Evolutionary conservation across 2,888 invertebrate species (phyloP), one percentile per base, ranked within the genome.

Genomic region (Portevinia maculata): DNA sequence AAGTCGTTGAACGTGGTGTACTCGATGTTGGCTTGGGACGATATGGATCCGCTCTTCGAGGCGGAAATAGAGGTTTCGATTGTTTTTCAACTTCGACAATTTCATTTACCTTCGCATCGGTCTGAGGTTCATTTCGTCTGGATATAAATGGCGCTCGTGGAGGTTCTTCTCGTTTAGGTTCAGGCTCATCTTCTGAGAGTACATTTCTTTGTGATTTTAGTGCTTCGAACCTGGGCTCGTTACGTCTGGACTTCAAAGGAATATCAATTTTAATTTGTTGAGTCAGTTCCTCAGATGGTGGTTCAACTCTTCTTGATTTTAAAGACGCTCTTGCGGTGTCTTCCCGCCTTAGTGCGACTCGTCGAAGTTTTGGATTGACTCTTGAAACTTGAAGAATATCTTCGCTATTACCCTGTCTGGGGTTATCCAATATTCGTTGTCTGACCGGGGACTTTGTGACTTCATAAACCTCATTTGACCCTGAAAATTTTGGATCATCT

Each of bases 391-490:
- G 60, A 11, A 76, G 41, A 21, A 73, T 62, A 15, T 83, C 83
- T 8, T 67, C 78, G 30, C 62, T 73, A 3, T 19, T 78, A 30
- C 78, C 78, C 11, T 67, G 55, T 21, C 44, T 73, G 0, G 34
- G 3, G n/a, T 67, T 46, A 17, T 74, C 79, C 11, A 65, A 6
- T 0, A 59, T 75, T 1, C 76, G 34, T 5, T 19, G 39, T 24
- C 81, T 64, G 1, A 8, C 70, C n/a, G 64, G 34, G 3, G 19
- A 5, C 39, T 37, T 75, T n/a, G 81, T 37, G 0, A 34, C 21
- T 8, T 83, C 78, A 7, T 73, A 79, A 1, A 76, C 34, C 84
- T 90, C 88, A 90, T 94, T 93, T 59, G 93, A 92, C 89, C 93
- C 78, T 3, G 84, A 44, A 19, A 60, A 57, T 0, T 53, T 11